Conservation (phyloP, 2,113 vertebrate genomes). For the Polypterus senegalus region DNA sequence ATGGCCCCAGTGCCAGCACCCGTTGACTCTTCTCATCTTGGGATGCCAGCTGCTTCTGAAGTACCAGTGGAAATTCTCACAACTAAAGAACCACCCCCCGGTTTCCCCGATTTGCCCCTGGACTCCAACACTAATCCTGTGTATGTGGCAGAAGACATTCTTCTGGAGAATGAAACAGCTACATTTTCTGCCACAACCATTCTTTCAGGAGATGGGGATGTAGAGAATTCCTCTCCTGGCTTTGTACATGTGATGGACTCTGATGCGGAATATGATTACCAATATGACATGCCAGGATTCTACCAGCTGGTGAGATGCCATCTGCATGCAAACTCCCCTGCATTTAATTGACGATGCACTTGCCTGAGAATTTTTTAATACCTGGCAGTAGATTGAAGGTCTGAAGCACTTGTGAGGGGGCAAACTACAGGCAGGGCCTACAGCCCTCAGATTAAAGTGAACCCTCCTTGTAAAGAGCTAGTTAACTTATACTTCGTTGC, state of each 20-base stretch:
- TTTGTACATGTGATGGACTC: conserved; percentile 61
- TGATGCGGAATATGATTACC: conserved; percentile 73
- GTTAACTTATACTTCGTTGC: too few relatives aligned
- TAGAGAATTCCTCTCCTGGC: conserved; percentile 54
- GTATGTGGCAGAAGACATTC: conserved; percentile 45
- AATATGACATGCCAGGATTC: conserved; percentile 66
- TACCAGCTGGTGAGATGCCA: conserved; percentile 69
- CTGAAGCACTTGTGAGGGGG: neutral
- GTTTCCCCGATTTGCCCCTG: conserved; percentile 26
- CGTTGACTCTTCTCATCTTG: conserved; percentile 25
- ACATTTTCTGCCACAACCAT: conserved; percentile 72
- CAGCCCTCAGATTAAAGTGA: too few relatives aligned
- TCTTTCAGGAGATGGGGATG: conserved; percentile 84
- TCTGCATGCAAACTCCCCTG: neutral
- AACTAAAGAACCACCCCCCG: conserved; percentile 30
- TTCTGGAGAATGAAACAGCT: conserved; percentile 61
- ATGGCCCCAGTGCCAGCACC: conserved; percentile 23
- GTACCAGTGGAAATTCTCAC: conserved; percentile 24
- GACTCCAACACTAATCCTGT: conserved; percentile 38
- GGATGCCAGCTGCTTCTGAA: conserved; percentile 30
- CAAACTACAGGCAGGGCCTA: neutral
- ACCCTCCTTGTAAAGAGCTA: too few relatives aligned
- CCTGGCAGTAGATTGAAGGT: too few relatives aligned
- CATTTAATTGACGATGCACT: too few relatives aligned
- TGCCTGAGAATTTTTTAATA: too few relatives aligned